phyloP scores from a whole-genome alignment of 2,113 vertebrate species.

The Actinemys pallida region DNA sequence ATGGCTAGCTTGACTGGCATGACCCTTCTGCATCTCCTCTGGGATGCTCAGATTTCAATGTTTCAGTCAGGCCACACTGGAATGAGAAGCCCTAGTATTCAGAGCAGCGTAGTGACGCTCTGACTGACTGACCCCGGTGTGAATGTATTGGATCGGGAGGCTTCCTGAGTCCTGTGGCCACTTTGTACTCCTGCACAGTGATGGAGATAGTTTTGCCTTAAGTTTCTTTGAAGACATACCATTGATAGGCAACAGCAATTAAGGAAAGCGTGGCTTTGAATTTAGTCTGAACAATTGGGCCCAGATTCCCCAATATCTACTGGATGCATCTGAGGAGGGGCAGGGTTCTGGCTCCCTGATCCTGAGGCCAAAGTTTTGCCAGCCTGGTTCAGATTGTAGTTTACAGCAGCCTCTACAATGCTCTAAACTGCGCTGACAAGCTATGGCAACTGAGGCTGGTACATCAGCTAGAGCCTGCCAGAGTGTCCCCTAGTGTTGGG shows the following conservation, averaged over 20 bases:
- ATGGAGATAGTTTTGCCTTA: neutral
- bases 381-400: neutral
- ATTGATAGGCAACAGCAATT: neutral
- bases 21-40: neutral
- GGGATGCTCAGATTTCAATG: neutral
- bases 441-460: neutral
- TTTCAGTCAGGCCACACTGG: fast-evolving
- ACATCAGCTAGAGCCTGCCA: neutral
- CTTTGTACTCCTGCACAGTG: neutral
- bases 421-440: neutral
- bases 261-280: neutral
- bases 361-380: neutral
- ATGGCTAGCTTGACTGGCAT: neutral
- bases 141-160: neutral
- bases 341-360: neutral
- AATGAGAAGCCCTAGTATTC: neutral
- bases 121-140: neutral
- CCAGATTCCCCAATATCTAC: neutral
- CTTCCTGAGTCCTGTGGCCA: neutral
- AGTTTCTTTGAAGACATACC: neutral
- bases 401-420: neutral
- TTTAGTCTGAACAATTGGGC: neutral
- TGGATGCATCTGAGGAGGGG: neutral
- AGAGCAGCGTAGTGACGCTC: fast-evolving
- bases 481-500: neutral